Percentiles rank a stretch among this genome's conserved stretches.
Evolutionary conservation across 1,140 invertebrate genomes (phyloP).

Genomic region (Whitmania pigra): DNA sequence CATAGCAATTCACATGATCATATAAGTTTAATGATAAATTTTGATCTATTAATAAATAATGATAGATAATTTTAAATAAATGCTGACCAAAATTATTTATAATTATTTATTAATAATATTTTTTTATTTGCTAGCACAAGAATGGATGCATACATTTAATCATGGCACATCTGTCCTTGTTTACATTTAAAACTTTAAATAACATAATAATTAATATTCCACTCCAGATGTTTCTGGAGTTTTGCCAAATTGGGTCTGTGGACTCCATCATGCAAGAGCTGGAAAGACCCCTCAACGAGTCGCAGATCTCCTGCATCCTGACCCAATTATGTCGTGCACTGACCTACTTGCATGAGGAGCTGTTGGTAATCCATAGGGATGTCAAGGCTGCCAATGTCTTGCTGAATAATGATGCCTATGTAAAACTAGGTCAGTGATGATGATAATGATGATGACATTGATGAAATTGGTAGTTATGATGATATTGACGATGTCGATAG

Average conservation of each 20-base stretch:
- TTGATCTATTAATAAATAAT: no score
- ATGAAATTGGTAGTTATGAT: not conserved
- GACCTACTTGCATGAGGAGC: constrained; percentile 23
- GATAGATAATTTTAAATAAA: no score
- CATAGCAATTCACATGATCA: not conserved
- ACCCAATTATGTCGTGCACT: constrained; percentile 21
- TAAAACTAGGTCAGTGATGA: constrained; percentile 15
- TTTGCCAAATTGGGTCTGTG: constrained; percentile 23
- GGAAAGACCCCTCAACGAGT: constrained; percentile 21
- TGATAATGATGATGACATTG: not conserved
- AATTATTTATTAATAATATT: no score
- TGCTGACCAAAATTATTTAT: no score
- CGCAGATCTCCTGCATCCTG: constrained; percentile 22
- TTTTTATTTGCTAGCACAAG: no score
- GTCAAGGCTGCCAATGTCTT: constrained; percentile 17
- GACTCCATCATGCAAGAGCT: constrained; percentile 25
- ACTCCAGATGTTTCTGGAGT: constrained; percentile 25
- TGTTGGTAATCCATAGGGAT: constrained; percentile 15
- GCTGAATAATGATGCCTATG: not conserved
- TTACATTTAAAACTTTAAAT: no score
- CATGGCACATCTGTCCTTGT: not conserved
- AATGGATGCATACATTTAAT: no score
- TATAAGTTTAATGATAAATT: no score
- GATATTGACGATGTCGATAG: not conserved
- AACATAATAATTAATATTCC: no score